phyloP scores from a whole-genome alignment of 2,888 invertebrate species.

The Thecocarcelia acutangulata region DNA sequence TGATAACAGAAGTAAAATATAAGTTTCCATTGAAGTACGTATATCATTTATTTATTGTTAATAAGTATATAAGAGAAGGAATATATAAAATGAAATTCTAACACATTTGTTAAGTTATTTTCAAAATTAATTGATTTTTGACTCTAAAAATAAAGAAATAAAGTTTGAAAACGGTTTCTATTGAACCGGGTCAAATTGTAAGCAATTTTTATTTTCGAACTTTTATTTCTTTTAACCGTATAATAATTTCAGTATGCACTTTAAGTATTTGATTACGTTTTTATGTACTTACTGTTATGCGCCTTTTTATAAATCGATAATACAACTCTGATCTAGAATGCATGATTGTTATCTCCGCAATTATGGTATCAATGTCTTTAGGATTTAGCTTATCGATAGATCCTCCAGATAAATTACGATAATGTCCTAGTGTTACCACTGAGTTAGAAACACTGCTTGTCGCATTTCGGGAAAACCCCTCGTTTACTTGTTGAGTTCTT shows the following conservation, averaged over 20 bases:
- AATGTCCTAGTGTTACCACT: slow-evolving; percentile 75
- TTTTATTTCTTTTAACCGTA: too few relatives aligned
- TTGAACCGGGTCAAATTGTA: too few relatives aligned
- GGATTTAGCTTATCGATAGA: slow-evolving; percentile 86
- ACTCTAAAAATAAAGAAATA: too few relatives aligned
- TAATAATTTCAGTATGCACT: not conserved
- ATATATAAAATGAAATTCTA: too few relatives aligned
- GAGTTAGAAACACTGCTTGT: slow-evolving; percentile 70
- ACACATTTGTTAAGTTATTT: too few relatives aligned
- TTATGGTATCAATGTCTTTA: slow-evolving; percentile 91
- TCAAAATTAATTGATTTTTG: too few relatives aligned
- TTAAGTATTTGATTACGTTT: not conserved
- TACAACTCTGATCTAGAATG: slow-evolving; percentile 95
- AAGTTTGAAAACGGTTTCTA: too few relatives aligned
- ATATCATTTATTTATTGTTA: too few relatives aligned
- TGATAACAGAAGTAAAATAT: too few relatives aligned
- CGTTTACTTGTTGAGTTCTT: slow-evolving; percentile 85
- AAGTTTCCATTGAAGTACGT: too few relatives aligned
- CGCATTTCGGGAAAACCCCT: slow-evolving; percentile 82
- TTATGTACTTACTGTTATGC: slow-evolving; percentile 84
- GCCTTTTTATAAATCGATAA: slow-evolving; percentile 90
- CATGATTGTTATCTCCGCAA: slow-evolving; percentile 95
- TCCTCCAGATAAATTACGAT: slow-evolving; percentile 79
- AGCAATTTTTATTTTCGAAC: not conserved
- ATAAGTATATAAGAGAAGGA: too few relatives aligned